Evolutionary conservation across 1,140 invertebrate species (phyloP), one percentile per base, ranked within the genome.

Genomic region (Drosophila pruinosa): DNA sequence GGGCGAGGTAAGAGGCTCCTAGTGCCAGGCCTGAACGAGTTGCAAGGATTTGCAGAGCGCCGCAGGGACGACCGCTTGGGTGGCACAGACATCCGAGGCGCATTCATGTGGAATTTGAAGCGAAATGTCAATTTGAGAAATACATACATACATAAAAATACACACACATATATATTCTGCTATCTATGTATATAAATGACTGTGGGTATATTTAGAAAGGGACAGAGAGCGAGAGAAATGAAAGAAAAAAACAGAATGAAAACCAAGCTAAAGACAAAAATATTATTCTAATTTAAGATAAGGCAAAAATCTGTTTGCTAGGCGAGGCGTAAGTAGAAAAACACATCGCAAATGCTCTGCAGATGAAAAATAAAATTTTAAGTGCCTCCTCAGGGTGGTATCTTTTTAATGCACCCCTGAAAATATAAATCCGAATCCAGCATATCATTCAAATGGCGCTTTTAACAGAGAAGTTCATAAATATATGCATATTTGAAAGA

Each of bases 21-120:
- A 50, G 52, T 43, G 36, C 43, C 36, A 47, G 54, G 22, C 53
- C 39, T 81, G 81, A 86, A 86, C 81, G 81, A 86, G 81, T 81
- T 86, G 81, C 81, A 86, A 88, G 81, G 82, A 86, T 88, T 86
- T 86, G 82, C 74, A 81, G 57, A 86, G 54, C 70, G 80, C 80
- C 80, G 80, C 81, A 86, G 78, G 80, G 64, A 70, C 54, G 67
- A 69, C 62, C 58, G 68, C 43, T 65, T 64, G 78, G 78, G 69
- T 81, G 78, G 78, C 78, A 74, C 64, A 82, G 82, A 81, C 81
- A 81, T 77, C 69, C 81, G 68, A 69, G 73, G 77, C 74, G 81
- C 82, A 86, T 86, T 86, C 81, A 86, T 86, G 81, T 81, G 82
- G 82, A 86, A 86, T 86, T 88, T 86, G 81, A 86, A 86, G 82